These are phyloP conservation scores for Melieria omissa DNA, from an alignment of 2,888 invertebrate genomes.

Conservation along the genomic window DNA sequence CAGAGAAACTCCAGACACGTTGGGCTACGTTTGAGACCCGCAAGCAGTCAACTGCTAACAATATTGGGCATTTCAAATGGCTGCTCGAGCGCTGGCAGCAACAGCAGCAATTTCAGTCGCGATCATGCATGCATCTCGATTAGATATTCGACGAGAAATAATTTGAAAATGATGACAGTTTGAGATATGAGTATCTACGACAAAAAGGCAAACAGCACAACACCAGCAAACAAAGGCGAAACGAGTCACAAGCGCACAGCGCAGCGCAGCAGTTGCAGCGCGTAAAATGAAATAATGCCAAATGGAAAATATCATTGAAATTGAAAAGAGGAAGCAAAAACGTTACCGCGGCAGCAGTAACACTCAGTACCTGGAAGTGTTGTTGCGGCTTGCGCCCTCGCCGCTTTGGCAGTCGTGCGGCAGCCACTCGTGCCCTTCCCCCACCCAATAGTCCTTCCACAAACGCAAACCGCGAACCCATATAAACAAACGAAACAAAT, in stretches of 20 bases:
- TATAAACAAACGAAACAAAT: not conserved
- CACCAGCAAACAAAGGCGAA: constrained; percentile 22
- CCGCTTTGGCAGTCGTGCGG: constrained; percentile 22
- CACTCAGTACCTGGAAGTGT: constrained; percentile 36
- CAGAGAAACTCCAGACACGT: too few species aligned
- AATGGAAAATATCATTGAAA: constrained; percentile 28
- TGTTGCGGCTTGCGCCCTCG: constrained; percentile 11
- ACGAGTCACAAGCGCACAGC: not conserved
- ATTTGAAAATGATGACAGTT: constrained; percentile 69
- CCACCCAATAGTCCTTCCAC: constrained; percentile 1
- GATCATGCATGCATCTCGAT: constrained; percentile 68
- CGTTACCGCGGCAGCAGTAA: not conserved
- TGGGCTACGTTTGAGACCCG: too few species aligned
- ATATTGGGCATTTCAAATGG: constrained; percentile 9
- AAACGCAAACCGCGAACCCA: not conserved
- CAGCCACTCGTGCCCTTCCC: constrained; percentile 15
- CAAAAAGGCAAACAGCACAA: constrained; percentile 40
- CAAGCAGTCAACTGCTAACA: constrained; percentile 1
- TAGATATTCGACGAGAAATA: constrained; percentile 68
- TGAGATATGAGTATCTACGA: constrained; percentile 58
- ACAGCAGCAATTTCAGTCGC: constrained; percentile 61
- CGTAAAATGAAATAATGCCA: constrained; percentile 34
- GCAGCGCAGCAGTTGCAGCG: not conserved
- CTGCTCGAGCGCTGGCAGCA: constrained; percentile 16
- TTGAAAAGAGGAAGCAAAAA: constrained; percentile 33